Conservation (phyloP, 2,888 invertebrate species). For the Agrilus biguttatus region DNA sequence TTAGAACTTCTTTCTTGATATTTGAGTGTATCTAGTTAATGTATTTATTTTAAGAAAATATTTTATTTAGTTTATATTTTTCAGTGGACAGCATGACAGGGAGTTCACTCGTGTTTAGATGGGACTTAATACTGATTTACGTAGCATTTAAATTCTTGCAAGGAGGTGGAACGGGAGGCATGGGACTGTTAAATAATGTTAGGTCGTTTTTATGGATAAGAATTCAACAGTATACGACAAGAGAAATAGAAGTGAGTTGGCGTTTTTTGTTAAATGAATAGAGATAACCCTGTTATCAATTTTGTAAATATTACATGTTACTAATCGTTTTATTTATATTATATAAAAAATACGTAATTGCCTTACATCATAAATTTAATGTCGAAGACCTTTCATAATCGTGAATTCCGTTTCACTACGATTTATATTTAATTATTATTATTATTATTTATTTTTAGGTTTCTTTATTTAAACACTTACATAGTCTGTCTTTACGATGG, state of each 20-base stretch:
- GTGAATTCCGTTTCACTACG: no score
- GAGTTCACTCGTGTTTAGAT: conserved; percentile 47
- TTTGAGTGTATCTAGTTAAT: no score
- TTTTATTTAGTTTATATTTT: conserved; percentile 10
- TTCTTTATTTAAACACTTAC: conserved; percentile 75
- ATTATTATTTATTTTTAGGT: conserved; percentile 36
- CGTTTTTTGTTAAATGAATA: background rate
- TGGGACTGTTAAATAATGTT: conserved; percentile 86
- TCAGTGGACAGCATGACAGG: conserved; percentile 67
- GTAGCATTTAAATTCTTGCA: conserved; percentile 84
- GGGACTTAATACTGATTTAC: conserved; percentile 81
- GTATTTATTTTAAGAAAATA: no score
- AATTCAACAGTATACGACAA: conserved; percentile 89
- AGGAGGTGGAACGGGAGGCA: conserved; percentile 85
- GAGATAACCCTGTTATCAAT: background rate
- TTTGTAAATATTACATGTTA: no score
- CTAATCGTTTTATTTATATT: background rate
- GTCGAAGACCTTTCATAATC: no score
- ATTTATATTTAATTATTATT: no score
- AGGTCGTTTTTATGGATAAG: conserved; percentile 88
- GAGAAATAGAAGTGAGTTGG: conserved; percentile 63
- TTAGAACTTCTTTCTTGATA: no score
- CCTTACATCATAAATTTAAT: no score
- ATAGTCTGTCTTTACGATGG: conserved; percentile 85
- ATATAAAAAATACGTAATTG: no score